A percentile compares a stretch with the other conserved stretches of the same genome.
Conservation (phyloP, 2,113 vertebrate species). For the Charadrius vociferus region DNA sequence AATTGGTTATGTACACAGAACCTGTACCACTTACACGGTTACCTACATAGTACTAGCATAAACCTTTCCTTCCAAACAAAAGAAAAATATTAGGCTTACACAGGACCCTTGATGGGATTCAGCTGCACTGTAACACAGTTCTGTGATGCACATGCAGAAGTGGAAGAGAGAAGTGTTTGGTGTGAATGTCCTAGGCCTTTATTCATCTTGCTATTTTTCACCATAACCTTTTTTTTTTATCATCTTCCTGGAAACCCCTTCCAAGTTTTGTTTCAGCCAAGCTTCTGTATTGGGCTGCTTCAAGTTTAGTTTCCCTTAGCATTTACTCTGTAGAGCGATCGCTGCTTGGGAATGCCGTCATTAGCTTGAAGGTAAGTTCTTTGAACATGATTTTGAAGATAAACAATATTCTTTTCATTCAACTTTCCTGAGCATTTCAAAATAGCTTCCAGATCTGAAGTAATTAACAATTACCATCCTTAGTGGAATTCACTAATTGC, state of each 20-base stretch:
- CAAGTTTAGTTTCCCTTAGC: neutral
- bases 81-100: neutral
- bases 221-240: neutral
- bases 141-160: neutral
- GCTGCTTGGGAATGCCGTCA: neutral
- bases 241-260: neutral
- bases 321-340: neutral
- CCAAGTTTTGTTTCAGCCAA: neutral
- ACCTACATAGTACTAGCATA: neutral
- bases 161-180: neutral
- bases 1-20: neutral
- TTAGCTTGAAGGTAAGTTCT: conserved; percentile 46
- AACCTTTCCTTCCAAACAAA: neutral
- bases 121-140: neutral
- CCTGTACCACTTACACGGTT: neutral
- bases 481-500: conserved; percentile 47
- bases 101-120: neutral
- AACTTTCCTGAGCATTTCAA: conserved; percentile 1
- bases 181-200: neutral
- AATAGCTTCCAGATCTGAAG: conserved; percentile 54
- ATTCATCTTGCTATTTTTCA: neutral
- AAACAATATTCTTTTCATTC: conserved; percentile 27
- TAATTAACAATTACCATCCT: conserved; percentile 28
- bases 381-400: conserved; percentile 50
- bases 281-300: neutral